Conservation (phyloP, 2,888 invertebrate species). For the Parapristionchus giblindavisi region DNA sequence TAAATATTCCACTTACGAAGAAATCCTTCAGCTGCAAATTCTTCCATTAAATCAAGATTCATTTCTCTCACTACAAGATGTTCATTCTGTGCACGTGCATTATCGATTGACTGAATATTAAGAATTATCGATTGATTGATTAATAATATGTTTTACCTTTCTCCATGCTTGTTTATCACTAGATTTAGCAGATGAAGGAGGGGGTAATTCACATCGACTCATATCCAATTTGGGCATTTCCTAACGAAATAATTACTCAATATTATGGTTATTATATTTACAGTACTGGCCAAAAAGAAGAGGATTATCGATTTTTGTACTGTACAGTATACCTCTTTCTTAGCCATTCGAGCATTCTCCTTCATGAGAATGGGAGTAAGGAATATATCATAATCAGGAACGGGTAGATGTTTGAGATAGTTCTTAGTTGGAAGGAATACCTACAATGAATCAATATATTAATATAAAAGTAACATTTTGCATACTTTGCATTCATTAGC, state of each 20-base stretch:
- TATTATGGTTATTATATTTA: no score
- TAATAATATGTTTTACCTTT: constrained; percentile 46
- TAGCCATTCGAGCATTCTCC: constrained; percentile 56
- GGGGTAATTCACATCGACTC: constrained; percentile 64
- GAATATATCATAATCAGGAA: constrained; percentile 83
- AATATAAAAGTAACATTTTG: background rate
- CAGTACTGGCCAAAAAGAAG: background rate
- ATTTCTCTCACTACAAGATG: constrained; percentile 60
- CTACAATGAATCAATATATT: constrained; percentile 15
- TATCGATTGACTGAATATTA: constrained; percentile 46
- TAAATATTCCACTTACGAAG: constrained; percentile 38
- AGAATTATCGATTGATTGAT: background rate
- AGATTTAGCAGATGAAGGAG: constrained; percentile 55
- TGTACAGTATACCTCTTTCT: constrained; percentile 53
- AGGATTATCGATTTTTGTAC: constrained; percentile 5
- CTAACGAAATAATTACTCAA: constrained; percentile 39
- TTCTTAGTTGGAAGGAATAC: constrained; percentile 93
- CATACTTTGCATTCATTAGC: constrained; percentile 94
- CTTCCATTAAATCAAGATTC: constrained; percentile 64
- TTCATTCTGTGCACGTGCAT: constrained; percentile 64
- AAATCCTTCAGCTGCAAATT: constrained; percentile 57
- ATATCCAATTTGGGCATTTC: constrained; percentile 65
- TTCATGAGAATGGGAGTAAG: constrained; percentile 54
- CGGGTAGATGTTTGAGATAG: constrained; percentile 86
- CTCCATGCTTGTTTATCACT: constrained; percentile 62